Evolutionary conservation across 2,797 vertebrate species (phyloP), one percentile per base, ranked within the genome.

Genomic region (Rhodeus uyekii): DNA sequence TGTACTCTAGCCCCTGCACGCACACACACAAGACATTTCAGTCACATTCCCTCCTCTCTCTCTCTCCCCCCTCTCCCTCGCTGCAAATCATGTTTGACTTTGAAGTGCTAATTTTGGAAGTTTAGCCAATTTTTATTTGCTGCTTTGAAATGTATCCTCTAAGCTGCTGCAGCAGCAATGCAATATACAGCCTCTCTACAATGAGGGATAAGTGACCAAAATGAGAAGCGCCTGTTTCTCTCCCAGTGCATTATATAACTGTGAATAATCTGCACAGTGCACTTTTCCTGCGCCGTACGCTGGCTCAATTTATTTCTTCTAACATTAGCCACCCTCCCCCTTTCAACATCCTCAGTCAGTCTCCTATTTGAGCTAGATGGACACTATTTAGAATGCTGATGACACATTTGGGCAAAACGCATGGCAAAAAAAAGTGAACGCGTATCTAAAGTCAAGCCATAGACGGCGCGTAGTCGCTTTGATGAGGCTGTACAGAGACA

Each of bases 71-170:
- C 90, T 90, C 93, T 92, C 91, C 92, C 91, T 92, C 83, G 83
- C 92, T 92, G 91, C 93, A 95, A 95, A 95, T 95, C 94, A 95
- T 94, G 94, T 95, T 94, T 94, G 94, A 95, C 95, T 95, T 95
- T 95, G 94, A 95, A 95, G 94, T 95, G 94, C 94, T 95, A 95
- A 95, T 95, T 95, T 95, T 94, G 92, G 93, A 95, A 95, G 94
- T 95, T 95, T 95, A 95, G 94, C 94, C 95, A 94, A 94, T 95
- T 95, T 95, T 94, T 95, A 95, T 95, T 94, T 94, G 94, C 94
- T 93, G 92, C 95, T 95, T 95, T 95, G 95, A 95, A 95, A 95
- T 94, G 92, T 94, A 95, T 94, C 94, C 94, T 93, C 92, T 95
- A 94, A 95, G 94, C 94, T 93, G 92, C 94, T 92, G 93, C 93